A percentile compares a stretch with the other conserved stretches of the same genome.
These are phyloP conservation scores for Doryteuthis pealeii DNA, from an alignment of 1,140 invertebrate species.

Conservation along the genomic window DNA sequence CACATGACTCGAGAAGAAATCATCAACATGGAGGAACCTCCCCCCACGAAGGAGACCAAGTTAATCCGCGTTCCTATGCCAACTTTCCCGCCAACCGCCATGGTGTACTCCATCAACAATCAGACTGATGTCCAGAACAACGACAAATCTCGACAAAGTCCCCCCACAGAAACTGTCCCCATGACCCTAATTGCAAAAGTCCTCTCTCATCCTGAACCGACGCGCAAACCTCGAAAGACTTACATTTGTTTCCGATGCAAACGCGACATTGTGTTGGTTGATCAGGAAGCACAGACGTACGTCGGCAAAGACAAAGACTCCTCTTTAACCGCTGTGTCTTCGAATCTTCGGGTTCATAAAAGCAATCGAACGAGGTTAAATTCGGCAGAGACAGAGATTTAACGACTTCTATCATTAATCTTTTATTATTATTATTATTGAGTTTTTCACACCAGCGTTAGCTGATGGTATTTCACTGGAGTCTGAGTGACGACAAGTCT, in stretches of 20 bases:
- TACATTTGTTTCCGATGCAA: constrained; percentile 52
- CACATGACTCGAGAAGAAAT: constrained; percentile 60
- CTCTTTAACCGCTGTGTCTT: neutral
- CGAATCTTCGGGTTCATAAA: constrained; percentile 8
- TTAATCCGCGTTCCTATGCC: constrained; percentile 79
- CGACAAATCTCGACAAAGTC: constrained; percentile 20
- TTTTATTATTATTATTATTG: too few relatives aligned
- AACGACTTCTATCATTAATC: neutral
- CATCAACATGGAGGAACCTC: constrained; percentile 41
- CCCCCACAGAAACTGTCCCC: constrained; percentile 76
- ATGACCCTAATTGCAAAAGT: constrained; percentile 92
- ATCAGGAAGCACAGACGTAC: constrained; percentile 44
- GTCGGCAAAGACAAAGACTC: neutral
- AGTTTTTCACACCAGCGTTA: too few relatives aligned
- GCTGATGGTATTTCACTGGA: too few relatives aligned
- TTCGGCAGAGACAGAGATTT: neutral
- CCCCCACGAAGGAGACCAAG: constrained; percentile 61
- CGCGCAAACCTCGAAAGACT: constrained; percentile 36
- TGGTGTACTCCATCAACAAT: constrained; percentile 80
- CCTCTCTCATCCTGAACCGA: constrained; percentile 71
- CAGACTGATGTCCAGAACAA: constrained; percentile 30
- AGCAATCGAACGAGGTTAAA: neutral
- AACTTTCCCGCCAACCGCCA: constrained; percentile 84
- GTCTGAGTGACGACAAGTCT: too few relatives aligned
- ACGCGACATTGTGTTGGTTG: constrained; percentile 38